Base-by-base conservation (phyloP, 2,113 vertebrate species). In the Chaetura pelagica region DNA sequence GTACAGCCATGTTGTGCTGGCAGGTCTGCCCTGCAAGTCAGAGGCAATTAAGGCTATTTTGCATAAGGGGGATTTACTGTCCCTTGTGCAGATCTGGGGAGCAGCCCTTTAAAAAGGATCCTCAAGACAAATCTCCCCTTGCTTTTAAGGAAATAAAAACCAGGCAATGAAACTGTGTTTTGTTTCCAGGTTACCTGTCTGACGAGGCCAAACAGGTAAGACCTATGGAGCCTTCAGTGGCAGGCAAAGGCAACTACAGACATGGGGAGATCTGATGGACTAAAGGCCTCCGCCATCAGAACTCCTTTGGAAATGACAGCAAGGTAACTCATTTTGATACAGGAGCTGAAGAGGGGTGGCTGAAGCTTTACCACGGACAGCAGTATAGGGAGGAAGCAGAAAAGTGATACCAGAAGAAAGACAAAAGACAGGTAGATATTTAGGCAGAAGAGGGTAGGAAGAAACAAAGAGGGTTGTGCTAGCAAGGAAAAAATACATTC, bases 151-250 rank as follows among this genome's bases (percentile, higher is more conserved):
- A 91, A 83, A 48, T 19, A 49, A 49, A 91, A 66, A 20, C 12
- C 51, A 86, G 16, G 49, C 29, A 52, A 79, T 10, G 9, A 74
- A 71, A 85, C 15, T 0, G 63, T 26, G 15, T 80, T 87, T 77
- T 74, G n/a, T 67, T 90, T 85, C 26, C 68, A 94, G 69, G 49
- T 82, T 89, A 27, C 54, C 10, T 7, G 27, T 21, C 42, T 72
- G 52, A 69, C 13, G 29, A 49, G 64, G 64, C 12, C 15, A 42
- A 78, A 74, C 17, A 77, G 32, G 0, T 13, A 44, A 79, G 63
- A 91, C 62, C 49, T 46, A 16, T 0, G 0, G 54, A 85, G 55
- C 62, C 0, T 3, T 71, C 48, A 26, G 35, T 9, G 34, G 30
- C 78, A 77, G 32, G 27, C n/a, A 66, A 76, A 80, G 38, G 58